Percentiles rank a stretch among this genome's conserved stretches.
phyloP scores from a whole-genome alignment of 2,113 vertebrate species.

The Eulacestoma nigropectus region DNA sequence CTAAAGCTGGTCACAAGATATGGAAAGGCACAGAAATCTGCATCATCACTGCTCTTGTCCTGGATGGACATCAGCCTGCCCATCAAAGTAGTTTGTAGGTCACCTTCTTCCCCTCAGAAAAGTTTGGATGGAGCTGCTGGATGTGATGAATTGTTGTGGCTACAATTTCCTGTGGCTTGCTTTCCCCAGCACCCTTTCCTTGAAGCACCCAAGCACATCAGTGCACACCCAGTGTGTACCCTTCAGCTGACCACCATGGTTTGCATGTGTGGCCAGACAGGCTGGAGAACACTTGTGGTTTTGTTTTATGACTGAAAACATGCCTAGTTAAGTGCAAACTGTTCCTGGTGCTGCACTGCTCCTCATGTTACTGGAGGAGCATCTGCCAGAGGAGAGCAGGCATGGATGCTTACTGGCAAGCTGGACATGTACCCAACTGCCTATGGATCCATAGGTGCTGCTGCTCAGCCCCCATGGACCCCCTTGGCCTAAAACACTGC shows the following conservation, averaged over 20 bases:
- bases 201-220: background rate
- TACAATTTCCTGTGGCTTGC: background rate
- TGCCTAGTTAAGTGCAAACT: background rate
- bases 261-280: background rate
- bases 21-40: background rate
- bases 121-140: background rate
- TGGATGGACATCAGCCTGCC: background rate
- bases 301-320: background rate
- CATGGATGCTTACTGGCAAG: background rate
- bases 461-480: accelerated
- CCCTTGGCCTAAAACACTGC: background rate
- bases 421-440: background rate
- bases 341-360: background rate
- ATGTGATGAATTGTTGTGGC: background rate
- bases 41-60: background rate
- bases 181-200: background rate
- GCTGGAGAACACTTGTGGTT: background rate
- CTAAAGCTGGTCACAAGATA: background rate
- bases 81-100: background rate
- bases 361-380: background rate
- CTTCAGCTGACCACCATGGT: background rate
- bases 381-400: background rate
- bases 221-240: background rate
- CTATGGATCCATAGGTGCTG: background rate
- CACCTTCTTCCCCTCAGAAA: background rate